Conservation (phyloP, 2,888 invertebrate genomes). For the Philopedon plagiatum region DNA sequence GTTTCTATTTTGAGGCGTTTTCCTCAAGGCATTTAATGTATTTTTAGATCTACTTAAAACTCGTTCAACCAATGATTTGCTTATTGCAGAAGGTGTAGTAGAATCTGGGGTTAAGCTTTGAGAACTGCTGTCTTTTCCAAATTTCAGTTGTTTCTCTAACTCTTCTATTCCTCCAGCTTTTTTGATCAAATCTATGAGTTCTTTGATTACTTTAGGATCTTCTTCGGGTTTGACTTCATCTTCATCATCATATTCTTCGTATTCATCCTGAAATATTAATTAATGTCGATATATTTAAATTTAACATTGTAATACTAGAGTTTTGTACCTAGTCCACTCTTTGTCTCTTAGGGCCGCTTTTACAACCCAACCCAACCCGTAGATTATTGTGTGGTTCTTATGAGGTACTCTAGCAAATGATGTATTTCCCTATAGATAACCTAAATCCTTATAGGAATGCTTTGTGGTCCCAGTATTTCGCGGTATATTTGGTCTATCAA, state of each 20-base stretch:
- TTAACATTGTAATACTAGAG: too few species aligned
- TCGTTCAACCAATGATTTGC: slow-evolving; percentile 83
- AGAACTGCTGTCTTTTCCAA: slow-evolving; percentile 57
- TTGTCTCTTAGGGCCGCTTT: too few species aligned
- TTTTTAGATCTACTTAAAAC: slow-evolving; percentile 72
- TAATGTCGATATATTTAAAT: too few species aligned
- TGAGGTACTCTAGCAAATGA: too few species aligned
- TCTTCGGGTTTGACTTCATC: slow-evolving; percentile 74
- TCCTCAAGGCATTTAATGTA: slow-evolving; percentile 59
- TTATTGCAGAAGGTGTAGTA: slow-evolving; percentile 78
- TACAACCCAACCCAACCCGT: too few species aligned
- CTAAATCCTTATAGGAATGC: too few species aligned
- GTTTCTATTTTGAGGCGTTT: slow-evolving; percentile 68
- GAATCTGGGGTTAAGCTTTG: slow-evolving; percentile 63
- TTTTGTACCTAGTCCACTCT: too few species aligned
- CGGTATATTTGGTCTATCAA: too few species aligned
- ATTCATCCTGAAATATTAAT: slow-evolving; percentile 53
- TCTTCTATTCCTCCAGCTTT: slow-evolving; percentile 91
- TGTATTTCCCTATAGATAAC: too few species aligned
- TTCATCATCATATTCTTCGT: slow-evolving; percentile 69
- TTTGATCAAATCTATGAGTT: slow-evolving; percentile 85
- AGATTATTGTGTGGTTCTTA: too few species aligned
- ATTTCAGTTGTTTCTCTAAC: slow-evolving; percentile 81
- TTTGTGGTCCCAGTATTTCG: too few species aligned
- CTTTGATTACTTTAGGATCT: slow-evolving; percentile 85